phyloP scores from a whole-genome alignment of 2,888 invertebrate genomes.

The Eugnorisma glareosa region DNA sequence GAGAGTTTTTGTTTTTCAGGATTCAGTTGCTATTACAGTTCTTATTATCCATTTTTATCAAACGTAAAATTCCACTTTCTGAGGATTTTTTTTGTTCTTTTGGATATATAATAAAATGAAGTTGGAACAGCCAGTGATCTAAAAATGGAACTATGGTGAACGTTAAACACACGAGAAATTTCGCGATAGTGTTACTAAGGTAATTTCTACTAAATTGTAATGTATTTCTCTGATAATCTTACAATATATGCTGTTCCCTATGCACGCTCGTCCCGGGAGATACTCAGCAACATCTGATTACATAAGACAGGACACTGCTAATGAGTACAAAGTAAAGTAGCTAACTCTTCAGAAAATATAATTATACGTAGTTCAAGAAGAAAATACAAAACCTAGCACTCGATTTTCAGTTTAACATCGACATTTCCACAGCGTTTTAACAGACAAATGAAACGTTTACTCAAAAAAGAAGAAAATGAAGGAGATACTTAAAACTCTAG shows the following conservation, averaged over 20 bases:
- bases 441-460: not conserved
- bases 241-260: constrained; percentile 33
- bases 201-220: not conserved
- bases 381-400: not conserved
- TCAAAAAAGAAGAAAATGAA: constrained; percentile 3
- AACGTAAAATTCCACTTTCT: not conserved
- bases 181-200: not conserved
- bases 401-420: constrained; percentile 14
- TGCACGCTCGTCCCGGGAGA: constrained; percentile 2
- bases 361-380: not conserved
- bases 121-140: too few species aligned
- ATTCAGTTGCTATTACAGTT: not conserved
- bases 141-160: too few species aligned
- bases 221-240: not conserved
- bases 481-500: not conserved
- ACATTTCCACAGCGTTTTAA: constrained; percentile 11
- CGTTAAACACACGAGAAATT: too few species aligned
- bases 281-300: constrained; percentile 31
- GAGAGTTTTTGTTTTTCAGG: constrained; percentile 8
- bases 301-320: constrained; percentile 27
- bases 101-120: too few species aligned
- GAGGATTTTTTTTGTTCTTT: not conserved
- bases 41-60: not conserved
- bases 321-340: constrained; percentile 40
- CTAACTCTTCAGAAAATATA: constrained; percentile 11